These are phyloP conservation scores for Clepsis dumicolana DNA, from an alignment of 2,888 invertebrate genomes.

Conservation along the genomic window DNA sequence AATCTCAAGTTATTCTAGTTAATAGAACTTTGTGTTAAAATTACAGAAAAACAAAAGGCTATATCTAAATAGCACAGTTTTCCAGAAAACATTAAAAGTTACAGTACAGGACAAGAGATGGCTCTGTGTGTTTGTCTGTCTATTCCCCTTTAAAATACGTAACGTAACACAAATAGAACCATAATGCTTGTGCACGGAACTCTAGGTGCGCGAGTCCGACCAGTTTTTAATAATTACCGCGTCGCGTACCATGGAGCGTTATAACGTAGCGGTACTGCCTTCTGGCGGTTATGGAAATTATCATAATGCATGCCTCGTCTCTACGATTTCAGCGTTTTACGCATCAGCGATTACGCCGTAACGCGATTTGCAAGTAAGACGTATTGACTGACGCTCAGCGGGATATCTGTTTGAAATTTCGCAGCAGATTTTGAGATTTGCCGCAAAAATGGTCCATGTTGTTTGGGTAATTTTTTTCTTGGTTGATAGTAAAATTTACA, in stretches of 20 bases:
- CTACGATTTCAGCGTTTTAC: constrained; percentile 34
- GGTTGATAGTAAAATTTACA: background rate
- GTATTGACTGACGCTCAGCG: constrained; percentile 22
- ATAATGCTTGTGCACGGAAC: too few relatives aligned
- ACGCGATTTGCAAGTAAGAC: constrained; percentile 38
- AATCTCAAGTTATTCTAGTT: too few relatives aligned
- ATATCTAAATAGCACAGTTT: too few relatives aligned
- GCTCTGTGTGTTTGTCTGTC: too few relatives aligned
- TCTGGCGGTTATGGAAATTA: constrained; percentile 37
- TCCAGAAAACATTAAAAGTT: too few relatives aligned
- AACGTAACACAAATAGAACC: too few relatives aligned
- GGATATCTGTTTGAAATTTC: constrained; percentile 16
- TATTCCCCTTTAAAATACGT: too few relatives aligned
- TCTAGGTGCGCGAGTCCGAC: background rate
- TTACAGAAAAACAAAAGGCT: too few relatives aligned
- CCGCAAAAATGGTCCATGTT: background rate
- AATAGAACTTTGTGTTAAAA: too few relatives aligned
- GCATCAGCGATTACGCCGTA: constrained; percentile 15
- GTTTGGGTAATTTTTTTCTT: background rate
- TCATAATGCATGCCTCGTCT: constrained; percentile 43
- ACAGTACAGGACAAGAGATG: too few relatives aligned
- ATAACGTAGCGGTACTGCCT: constrained; percentile 27
- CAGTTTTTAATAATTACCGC: constrained; percentile 37
- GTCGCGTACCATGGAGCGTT: constrained; percentile 37
- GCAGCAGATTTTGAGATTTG: background rate